These are phyloP conservation scores for Aurelia sp. DNA, from an alignment of 30 jellyfish, hydroid and myxozoan species.

Conservation along the genomic window DNA sequence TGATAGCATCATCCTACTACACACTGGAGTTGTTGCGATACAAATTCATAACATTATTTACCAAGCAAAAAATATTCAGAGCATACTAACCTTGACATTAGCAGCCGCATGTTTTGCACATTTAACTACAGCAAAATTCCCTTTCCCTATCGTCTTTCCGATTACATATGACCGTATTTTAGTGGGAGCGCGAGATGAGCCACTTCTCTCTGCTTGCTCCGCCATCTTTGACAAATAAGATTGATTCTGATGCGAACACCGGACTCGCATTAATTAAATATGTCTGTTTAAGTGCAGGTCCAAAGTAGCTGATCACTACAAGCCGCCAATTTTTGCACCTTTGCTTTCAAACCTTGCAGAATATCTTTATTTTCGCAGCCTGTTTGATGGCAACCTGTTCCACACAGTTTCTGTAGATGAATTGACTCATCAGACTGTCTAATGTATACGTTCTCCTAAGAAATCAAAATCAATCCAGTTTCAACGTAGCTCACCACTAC, in stretches of 20 bases:
- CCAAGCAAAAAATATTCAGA: not conserved
- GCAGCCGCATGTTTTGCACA: constrained; percentile 93
- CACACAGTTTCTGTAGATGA: too few relatives aligned
- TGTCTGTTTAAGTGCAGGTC: constrained; percentile 52
- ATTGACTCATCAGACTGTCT: too few relatives aligned
- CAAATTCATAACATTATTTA: not conserved
- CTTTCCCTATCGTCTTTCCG: constrained; percentile 94
- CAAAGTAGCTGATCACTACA: constrained; percentile 12
- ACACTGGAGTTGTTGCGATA: constrained; percentile 4
- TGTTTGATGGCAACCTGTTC: too few relatives aligned
- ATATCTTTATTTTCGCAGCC: too few relatives aligned
- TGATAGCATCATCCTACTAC: too few relatives aligned
- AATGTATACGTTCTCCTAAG: too few relatives aligned
- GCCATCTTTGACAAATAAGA: constrained; percentile 79
- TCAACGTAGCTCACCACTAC: constrained; percentile 19
- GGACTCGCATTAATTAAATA: constrained; percentile 53
- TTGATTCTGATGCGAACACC: constrained; percentile 54
- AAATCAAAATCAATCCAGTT: not conserved
- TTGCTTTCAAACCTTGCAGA: too few relatives aligned
- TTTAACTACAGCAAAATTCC: constrained; percentile 97
- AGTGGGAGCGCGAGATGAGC: constrained; percentile 75
- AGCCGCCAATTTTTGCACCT: too few relatives aligned
- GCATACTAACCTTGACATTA: constrained; percentile 63
- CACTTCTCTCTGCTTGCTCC: constrained; percentile 60
- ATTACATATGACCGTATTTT: constrained; percentile 80